Base-by-base conservation (phyloP, 2,888 invertebrate species). In the Drepanosiphum platanoidis region DNA sequence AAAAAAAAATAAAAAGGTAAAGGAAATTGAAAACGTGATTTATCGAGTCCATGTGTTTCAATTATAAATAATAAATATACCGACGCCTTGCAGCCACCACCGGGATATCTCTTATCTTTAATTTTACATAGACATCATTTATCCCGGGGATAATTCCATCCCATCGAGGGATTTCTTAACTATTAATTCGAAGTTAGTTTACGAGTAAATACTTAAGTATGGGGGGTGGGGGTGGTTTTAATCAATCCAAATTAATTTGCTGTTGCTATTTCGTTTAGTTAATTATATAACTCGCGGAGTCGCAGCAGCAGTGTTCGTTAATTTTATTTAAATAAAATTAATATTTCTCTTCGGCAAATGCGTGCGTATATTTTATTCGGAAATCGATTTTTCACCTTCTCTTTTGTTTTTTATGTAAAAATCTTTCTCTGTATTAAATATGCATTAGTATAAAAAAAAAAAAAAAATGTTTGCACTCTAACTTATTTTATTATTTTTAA, bases 11-110 rank as follows among this genome's bases (percentile, higher is more conserved):
- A 81, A 71, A 58, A 80, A n/a, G 52, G 58, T 70, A 58, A 27
- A 58, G 68, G 70, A 82, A 64, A 74, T 82, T 64, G 64, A 82
- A 82, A 82, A 82, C 46, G 42, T 32, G 82, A 72, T 82, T 82
- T 72, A 82, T 61, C 39, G 82, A 42, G 64, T 74, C 72, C 61
- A n/a, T 34, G 39, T 27, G 32, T 61, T 64, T 82, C 27, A 82
- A 74, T 82, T 64, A 74, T 82, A 64, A 39, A 82, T 82, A 74
- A 74, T 82, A 64, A 39, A 82, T 82, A 32, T 46, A 74, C 3
- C 18, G 2, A 5, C 52, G 7, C 52, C n/a, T n/a, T n/a, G n/a
- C n/a, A n/a, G 22, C 18, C 30, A 27, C 70, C 70, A 22, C 27
- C 11, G 61, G 61, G 71, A 71, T 39, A 72, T 71, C n/a, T n/a